These are phyloP conservation scores for Caenorhabditis afra DNA, from an alignment of 2,888 invertebrate species.

Conservation along the genomic window DNA sequence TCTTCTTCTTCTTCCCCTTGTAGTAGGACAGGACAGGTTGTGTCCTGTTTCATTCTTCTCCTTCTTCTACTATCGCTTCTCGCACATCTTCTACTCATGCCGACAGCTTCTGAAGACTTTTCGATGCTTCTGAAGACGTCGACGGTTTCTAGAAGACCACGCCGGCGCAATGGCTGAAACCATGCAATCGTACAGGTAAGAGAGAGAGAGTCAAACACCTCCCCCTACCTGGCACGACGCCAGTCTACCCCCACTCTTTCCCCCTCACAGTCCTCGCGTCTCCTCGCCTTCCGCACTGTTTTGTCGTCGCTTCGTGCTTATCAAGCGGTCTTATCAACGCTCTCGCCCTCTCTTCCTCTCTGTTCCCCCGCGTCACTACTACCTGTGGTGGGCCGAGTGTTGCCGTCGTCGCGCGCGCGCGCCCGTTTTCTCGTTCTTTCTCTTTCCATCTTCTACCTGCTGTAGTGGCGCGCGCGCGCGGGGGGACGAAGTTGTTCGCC, in stretches of 20 bases:
- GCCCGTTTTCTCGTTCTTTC: constrained; percentile 1
- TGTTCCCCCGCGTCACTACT: neutral
- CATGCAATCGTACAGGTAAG: too few relatives aligned
- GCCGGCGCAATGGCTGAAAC: too few relatives aligned
- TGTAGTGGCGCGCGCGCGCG: neutral
- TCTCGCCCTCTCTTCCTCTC: constrained; percentile 1
- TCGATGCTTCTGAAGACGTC: too few relatives aligned
- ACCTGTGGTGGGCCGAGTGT: too few relatives aligned
- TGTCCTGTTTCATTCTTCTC: constrained; percentile 2
- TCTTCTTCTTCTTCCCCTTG: neutral
- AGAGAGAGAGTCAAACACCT: neutral
- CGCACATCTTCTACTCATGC: constrained; percentile 3
- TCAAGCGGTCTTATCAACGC: too few relatives aligned
- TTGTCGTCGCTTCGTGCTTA: neutral
- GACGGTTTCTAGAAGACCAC: too few relatives aligned
- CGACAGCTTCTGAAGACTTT: too few relatives aligned
- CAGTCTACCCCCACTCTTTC: neutral
- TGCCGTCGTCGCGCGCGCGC: too few relatives aligned
- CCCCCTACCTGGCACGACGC: constrained; percentile 8
- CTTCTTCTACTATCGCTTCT: constrained; percentile 19
- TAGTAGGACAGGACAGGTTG: neutral
- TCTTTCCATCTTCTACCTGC: too few relatives aligned
- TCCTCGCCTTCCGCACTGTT: neutral
- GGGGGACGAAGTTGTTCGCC: neutral
- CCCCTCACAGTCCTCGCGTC: neutral